phyloP scores from a whole-genome alignment of 2,888 invertebrate species.

The Sesia apiformis region DNA sequence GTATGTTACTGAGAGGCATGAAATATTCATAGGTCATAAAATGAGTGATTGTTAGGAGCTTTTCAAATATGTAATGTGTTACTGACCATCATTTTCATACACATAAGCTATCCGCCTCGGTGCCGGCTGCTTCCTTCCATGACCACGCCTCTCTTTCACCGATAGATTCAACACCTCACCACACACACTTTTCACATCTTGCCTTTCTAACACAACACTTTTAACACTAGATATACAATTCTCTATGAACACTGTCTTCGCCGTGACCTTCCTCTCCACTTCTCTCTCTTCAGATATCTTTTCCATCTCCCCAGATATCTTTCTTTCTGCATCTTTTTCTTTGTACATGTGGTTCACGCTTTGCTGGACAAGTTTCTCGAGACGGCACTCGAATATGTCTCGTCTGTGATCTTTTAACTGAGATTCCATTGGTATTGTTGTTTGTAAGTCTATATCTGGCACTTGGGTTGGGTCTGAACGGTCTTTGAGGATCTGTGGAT shows the following conservation, averaged over 20 bases:
- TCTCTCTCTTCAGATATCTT: background rate
- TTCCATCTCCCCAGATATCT: background rate
- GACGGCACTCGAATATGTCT: slow-evolving; percentile 49
- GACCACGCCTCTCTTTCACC: slow-evolving; percentile 47
- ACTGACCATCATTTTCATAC: slow-evolving; percentile 44
- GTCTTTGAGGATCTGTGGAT: slow-evolving; percentile 37
- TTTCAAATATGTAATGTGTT: too few species aligned
- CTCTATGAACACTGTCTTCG: slow-evolving; percentile 48
- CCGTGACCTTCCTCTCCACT: slow-evolving; percentile 31
- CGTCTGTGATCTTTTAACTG: slow-evolving; percentile 11
- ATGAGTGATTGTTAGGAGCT: too few species aligned
- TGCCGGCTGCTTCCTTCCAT: slow-evolving; percentile 59
- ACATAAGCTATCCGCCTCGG: slow-evolving; percentile 50
- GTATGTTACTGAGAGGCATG: too few species aligned
- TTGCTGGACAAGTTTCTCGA: slow-evolving; percentile 56
- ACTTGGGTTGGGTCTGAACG: slow-evolving; percentile 39
- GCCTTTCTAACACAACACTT: slow-evolving; percentile 1
- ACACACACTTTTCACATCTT: slow-evolving; percentile 9
- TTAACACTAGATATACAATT: background rate
- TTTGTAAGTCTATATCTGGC: slow-evolving; percentile 23
- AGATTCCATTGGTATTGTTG: background rate
- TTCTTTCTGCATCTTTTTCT: slow-evolving; percentile 32
- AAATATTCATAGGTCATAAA: too few species aligned
- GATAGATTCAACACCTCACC: slow-evolving; percentile 53
- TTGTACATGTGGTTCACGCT: slow-evolving; percentile 60